Conservation (phyloP, 2,113 vertebrate species). For the Alectura lathami region DNA sequence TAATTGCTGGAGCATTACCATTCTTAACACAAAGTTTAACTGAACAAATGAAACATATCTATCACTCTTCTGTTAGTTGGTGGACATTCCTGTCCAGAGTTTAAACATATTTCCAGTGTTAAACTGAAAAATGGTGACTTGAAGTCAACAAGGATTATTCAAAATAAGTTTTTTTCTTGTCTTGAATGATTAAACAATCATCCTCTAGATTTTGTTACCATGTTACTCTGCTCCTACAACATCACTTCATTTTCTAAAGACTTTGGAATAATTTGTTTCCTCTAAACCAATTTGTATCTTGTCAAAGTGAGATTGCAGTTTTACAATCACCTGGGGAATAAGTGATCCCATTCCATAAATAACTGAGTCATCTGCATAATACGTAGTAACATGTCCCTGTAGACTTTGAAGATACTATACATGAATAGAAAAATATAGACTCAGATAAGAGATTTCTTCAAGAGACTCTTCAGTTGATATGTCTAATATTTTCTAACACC, state of each 20-base stretch:
- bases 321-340: slow-evolving; percentile 66
- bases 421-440: neutral
- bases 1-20: neutral
- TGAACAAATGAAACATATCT: neutral
- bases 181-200: slow-evolving; percentile 33
- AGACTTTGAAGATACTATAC: slow-evolving; percentile 42
- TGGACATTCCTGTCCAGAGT: neutral
- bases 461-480: neutral
- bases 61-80: neutral
- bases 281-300: slow-evolving; percentile 77
- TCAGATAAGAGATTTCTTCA: neutral
- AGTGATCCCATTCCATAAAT: slow-evolving; percentile 74
- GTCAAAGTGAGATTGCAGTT: slow-evolving; percentile 76
- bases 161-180: neutral
- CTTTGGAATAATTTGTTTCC: slow-evolving; percentile 78
- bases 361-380: slow-evolving; percentile 75
- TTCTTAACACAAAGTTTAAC: neutral
- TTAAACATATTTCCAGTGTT: slow-evolving; percentile 7
- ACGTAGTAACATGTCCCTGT: slow-evolving; percentile 47
- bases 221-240: neutral
- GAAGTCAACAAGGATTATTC: slow-evolving; percentile 42
- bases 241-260: slow-evolving; percentile 65
- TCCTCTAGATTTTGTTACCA: slow-evolving; percentile 37
- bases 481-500: neutral
- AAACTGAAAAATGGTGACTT: slow-evolving; percentile 9